Evolutionary conservation across 2,113 vertebrate genomes (phyloP).

Genomic region (Axis porcinus): DNA sequence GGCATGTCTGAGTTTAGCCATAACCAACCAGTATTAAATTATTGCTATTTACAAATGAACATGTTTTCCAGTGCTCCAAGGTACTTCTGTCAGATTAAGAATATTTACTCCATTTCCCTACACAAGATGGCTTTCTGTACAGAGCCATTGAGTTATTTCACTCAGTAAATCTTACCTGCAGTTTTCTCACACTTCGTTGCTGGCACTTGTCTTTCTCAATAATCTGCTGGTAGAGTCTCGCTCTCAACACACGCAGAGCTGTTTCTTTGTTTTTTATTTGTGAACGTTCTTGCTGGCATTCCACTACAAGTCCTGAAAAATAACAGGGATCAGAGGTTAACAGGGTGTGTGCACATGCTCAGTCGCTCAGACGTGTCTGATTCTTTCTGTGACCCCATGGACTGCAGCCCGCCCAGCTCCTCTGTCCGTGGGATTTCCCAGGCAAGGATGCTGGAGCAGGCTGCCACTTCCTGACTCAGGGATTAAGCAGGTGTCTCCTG

Average conservation of each 20-base stretch:
- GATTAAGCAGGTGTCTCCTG: not conserved
- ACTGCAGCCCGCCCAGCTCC: not conserved
- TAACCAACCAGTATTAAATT: not conserved
- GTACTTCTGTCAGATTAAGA: not conserved
- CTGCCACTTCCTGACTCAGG: not conserved
- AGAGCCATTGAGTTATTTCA: not conserved
- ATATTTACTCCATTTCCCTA: not conserved
- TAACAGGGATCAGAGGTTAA: conserved; percentile 38
- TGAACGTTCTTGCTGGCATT: conserved; percentile 95
- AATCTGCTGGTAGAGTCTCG: conserved; percentile 87
- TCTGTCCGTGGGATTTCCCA: not conserved
- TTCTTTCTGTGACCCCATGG: not conserved
- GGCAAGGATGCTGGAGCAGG: not conserved
- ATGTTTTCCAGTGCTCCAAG: not conserved
- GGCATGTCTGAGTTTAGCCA: not conserved
- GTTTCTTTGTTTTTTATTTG: conserved; percentile 91
- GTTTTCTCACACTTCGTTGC: conserved; percentile 84
- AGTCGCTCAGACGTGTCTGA: not conserved
- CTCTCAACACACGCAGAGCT: conserved; percentile 86
- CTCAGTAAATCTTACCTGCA: conserved; percentile 84
- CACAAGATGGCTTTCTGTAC: not conserved
- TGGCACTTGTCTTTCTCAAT: conserved; percentile 82
- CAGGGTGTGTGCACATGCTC: accelerated
- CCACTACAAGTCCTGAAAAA: conserved; percentile 84
- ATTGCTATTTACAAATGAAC: not conserved